These are phyloP conservation scores for Struthidea cinerea DNA, from an alignment of 2,113 vertebrate genomes.

Conservation along the genomic window DNA sequence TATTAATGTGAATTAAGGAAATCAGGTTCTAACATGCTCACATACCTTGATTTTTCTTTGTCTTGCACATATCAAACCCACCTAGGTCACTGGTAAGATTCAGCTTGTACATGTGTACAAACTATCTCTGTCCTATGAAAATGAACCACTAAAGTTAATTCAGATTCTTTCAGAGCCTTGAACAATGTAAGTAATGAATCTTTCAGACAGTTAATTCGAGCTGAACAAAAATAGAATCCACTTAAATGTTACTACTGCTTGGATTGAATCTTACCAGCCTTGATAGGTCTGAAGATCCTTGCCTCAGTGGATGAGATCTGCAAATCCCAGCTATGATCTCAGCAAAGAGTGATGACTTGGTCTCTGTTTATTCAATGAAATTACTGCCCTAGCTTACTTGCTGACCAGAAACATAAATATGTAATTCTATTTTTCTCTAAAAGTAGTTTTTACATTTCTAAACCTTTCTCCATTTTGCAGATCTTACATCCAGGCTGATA, in stretches of 20 bases:
- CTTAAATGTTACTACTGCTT: slow-evolving; percentile 16
- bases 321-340: background rate
- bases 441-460: background rate
- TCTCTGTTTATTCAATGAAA: background rate
- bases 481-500: slow-evolving; percentile 23
- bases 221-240: slow-evolving; percentile 36
- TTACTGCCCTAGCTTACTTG: background rate
- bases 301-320: background rate
- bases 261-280: slow-evolving; percentile 30
- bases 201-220: slow-evolving; percentile 50
- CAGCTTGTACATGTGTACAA: background rate
- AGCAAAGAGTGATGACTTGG: background rate
- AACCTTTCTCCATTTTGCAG: background rate
- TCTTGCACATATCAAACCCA: background rate
- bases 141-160: slow-evolving; percentile 22
- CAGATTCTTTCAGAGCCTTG: background rate
- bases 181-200: slow-evolving; percentile 23
- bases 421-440: background rate
- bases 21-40: background rate
- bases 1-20: slow-evolving; percentile 31
- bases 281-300: slow-evolving; percentile 20
- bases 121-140: slow-evolving; percentile 13
- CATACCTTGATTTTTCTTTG: background rate
- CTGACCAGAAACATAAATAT: background rate
- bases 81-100: background rate